Evolutionary conservation across 1,140 invertebrate species (phyloP).

Genomic region (Drosophila parvula): DNA sequence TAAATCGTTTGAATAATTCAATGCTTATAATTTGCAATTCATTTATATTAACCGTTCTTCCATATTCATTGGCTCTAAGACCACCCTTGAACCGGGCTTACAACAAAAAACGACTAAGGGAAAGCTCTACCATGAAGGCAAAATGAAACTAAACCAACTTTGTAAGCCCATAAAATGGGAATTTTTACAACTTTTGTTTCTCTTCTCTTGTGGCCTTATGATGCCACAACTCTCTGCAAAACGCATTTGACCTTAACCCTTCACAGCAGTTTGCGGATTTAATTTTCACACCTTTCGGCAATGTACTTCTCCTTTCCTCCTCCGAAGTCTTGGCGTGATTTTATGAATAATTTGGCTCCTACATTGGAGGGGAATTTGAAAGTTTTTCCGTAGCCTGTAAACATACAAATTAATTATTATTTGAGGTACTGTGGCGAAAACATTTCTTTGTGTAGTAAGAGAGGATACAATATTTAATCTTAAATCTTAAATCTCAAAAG

Average conservation of each 20-base stretch:
- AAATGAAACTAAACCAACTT: slow-evolving; percentile 17
- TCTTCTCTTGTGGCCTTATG: background rate
- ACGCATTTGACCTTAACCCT: slow-evolving; percentile 21
- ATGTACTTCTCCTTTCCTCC: background rate
- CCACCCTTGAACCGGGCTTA: background rate
- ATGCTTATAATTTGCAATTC: slow-evolving; percentile 1
- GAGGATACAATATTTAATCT: no score
- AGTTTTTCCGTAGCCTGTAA: background rate
- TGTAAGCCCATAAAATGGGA: slow-evolving; percentile 8
- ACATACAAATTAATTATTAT: background rate
- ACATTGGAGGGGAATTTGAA: background rate
- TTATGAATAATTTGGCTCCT: slow-evolving; percentile 5
- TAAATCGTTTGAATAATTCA: background rate
- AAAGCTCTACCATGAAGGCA: background rate
- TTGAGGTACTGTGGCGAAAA: background rate
- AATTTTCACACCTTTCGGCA: slow-evolving; percentile 17
- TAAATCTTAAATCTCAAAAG: no score
- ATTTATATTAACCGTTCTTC: background rate
- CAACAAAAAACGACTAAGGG: background rate
- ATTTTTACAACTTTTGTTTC: slow-evolving; percentile 19
- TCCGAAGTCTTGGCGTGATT: background rate
- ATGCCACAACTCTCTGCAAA: slow-evolving; percentile 6
- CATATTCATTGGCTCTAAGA: background rate
- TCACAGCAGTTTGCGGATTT: background rate
- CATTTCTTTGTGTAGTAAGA: no score